Conservation (phyloP, 2,888 invertebrate species). For the Torymus tubicola region DNA sequence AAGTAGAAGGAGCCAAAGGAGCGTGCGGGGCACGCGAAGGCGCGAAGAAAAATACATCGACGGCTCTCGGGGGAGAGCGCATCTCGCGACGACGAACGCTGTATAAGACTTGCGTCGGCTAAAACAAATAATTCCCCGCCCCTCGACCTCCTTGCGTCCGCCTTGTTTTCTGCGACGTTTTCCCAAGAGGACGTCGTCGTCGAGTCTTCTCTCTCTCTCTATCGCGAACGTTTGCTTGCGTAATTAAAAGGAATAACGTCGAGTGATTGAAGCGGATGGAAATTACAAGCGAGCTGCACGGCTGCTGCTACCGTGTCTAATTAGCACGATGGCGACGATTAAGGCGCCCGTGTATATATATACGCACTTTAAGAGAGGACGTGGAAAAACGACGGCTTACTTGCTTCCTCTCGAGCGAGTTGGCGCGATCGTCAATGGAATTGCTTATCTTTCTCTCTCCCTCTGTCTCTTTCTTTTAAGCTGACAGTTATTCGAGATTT, state of each 20-base stretch:
- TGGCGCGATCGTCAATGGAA: background rate
- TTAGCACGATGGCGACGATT: slow-evolving; percentile 50
- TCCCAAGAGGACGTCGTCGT: slow-evolving; percentile 45
- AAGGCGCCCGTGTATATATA: slow-evolving; percentile 21
- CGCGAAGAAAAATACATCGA: slow-evolving; percentile 42
- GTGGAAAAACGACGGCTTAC: background rate
- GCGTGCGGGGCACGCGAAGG: background rate
- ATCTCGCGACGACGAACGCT: slow-evolving; percentile 64
- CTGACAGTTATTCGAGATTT: background rate
- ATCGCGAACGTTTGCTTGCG: slow-evolving; percentile 34
- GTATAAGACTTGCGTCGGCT: slow-evolving; percentile 24
- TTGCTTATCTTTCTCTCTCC: background rate
- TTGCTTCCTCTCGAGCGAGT: background rate
- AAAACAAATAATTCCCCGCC: slow-evolving; percentile 49
- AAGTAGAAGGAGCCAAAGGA: slow-evolving; percentile 53
- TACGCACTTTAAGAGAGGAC: background rate
- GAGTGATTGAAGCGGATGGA: slow-evolving; percentile 42
- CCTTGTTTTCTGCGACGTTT: slow-evolving; percentile 25
- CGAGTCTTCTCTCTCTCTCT: slow-evolving; percentile 51
- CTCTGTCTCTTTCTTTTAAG: background rate
- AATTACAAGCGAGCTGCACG: slow-evolving; percentile 39
- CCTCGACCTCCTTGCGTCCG: background rate
- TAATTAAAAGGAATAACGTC: slow-evolving; percentile 52
- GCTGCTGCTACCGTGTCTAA: slow-evolving; percentile 39
- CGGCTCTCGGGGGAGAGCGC: slow-evolving; percentile 58